phyloP scores from a whole-genome alignment of 2,888 invertebrate species.

The Leptinotarsa haldemani region DNA sequence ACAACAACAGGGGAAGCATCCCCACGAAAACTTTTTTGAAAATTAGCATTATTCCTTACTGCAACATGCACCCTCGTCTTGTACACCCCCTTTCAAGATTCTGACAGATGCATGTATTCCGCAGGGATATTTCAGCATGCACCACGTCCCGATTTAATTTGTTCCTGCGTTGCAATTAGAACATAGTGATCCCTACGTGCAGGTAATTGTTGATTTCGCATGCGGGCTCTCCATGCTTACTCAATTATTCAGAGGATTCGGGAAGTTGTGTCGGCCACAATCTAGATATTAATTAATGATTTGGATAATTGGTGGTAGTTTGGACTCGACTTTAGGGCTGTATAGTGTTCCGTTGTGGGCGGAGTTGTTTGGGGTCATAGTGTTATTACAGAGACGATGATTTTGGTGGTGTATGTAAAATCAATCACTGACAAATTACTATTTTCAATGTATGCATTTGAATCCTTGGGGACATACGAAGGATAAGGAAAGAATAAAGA shows the following conservation, averaged over 20 bases:
- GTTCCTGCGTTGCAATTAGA: slow-evolving; percentile 39
- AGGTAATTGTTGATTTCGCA: slow-evolving; percentile 40
- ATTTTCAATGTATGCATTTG: no score
- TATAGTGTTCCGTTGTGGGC: background rate
- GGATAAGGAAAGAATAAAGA: rapidly evolving
- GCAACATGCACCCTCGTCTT: slow-evolving; percentile 32
- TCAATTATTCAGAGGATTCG: slow-evolving; percentile 25
- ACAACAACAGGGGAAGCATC: background rate
- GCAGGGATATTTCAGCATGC: slow-evolving; percentile 31
- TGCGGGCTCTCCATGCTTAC: slow-evolving; percentile 27
- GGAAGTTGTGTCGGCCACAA: slow-evolving; percentile 14
- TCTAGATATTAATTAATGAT: slow-evolving; percentile 21
- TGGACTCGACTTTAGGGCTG: slow-evolving; percentile 10
- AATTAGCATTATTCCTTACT: slow-evolving; percentile 42
- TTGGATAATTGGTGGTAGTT: slow-evolving; percentile 21
- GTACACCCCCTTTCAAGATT: slow-evolving; percentile 14
- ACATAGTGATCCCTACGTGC: slow-evolving; percentile 31
- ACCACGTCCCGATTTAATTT: slow-evolving; percentile 46
- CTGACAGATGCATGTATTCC: slow-evolving; percentile 41
- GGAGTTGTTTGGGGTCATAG: no score
- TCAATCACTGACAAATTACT: no score
- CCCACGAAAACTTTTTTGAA: slow-evolving; percentile 21
- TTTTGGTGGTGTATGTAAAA: no score
- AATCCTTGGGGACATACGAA: no score
- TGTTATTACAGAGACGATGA: no score